phyloP scores from a whole-genome alignment of 2,888 invertebrate genomes.

The Ernsta delagoae region DNA sequence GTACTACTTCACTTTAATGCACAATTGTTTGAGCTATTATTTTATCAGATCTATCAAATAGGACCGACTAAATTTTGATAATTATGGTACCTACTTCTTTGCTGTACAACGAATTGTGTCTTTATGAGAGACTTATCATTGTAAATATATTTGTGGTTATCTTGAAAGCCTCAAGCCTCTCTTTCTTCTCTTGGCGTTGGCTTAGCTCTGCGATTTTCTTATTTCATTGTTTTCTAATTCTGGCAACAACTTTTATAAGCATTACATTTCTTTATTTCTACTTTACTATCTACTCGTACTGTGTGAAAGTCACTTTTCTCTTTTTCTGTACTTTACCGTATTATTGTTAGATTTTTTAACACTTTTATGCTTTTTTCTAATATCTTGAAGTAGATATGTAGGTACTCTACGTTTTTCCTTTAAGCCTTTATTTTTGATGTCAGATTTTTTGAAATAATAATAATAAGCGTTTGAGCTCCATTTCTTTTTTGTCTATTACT shows the following conservation, averaged over 20 bases:
- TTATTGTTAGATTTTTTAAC: background rate
- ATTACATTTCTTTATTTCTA: too few relatives aligned
- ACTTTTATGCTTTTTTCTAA: background rate
- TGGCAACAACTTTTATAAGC: too few relatives aligned
- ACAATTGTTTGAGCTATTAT: background rate
- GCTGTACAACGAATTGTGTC: too few relatives aligned
- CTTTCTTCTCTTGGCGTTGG: background rate
- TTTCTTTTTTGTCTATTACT: background rate
- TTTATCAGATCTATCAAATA: too few relatives aligned
- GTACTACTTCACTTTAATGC: background rate
- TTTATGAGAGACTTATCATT: background rate
- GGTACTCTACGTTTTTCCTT: background rate
- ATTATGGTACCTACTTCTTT: too few relatives aligned
- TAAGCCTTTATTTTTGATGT: background rate
- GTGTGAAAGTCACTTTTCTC: background rate
- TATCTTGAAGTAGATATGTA: background rate
- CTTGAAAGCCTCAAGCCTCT: background rate
- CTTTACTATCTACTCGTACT: too few relatives aligned
- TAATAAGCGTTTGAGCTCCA: background rate
- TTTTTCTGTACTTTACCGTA: background rate
- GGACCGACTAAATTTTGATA: too few relatives aligned
- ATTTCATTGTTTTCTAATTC: too few relatives aligned
- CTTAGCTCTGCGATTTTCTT: conserved; percentile 5
- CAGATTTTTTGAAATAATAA: background rate
- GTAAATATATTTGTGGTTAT: background rate